Base-by-base conservation (phyloP, 2,113 vertebrate genomes). In the Ardeotis arabs region DNA sequence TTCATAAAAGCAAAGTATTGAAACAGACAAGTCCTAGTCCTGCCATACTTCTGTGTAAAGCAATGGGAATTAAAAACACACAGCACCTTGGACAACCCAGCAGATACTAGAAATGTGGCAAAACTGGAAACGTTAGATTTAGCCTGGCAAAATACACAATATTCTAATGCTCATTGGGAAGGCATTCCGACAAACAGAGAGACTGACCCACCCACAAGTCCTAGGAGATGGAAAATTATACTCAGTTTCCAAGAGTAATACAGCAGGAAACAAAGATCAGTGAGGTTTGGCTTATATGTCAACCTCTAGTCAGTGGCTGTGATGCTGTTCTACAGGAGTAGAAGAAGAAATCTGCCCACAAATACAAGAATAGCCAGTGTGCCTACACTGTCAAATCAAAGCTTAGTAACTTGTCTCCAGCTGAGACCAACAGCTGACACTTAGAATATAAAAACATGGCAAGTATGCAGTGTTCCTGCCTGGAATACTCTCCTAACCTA, bases 361-460 rank as follows among this genome's bases (percentile, higher is more conserved):
- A 63, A 72, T 8, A 63, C 82, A 84, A 39, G 85, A 87, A 67
- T 1, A 96, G 75, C 70, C 93, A 88, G 66, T 4, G 1, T 63
- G 82, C 23, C 44, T 37, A n/a, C 85, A 15, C 22, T 41, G 58
- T 25, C 62, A 70, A 70, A 22, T 80, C 91, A 79, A 70, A 93
- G 70, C 89, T 72, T 55, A 72, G n/a, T n/a, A 81, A 47, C 66
- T 41, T 31, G 9, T 75, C 87, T 90, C 82, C 91, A 87, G 79
- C 85, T 85, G 93, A 85, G 89, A 85, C 29, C 78, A 90, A 53
- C 70, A 78, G 85, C 66, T 82, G 78, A 82, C 75, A 82, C 37
- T 85, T 39, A 10, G 31, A 78, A 47, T 41, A 37, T 15, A 75
- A 59, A 75, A 93, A 19, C 74, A 78, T 66, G 60, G 31, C 21